Base-by-base conservation (phyloP, 2,888 invertebrate genomes). In the Lithophane semibrunnea region DNA sequence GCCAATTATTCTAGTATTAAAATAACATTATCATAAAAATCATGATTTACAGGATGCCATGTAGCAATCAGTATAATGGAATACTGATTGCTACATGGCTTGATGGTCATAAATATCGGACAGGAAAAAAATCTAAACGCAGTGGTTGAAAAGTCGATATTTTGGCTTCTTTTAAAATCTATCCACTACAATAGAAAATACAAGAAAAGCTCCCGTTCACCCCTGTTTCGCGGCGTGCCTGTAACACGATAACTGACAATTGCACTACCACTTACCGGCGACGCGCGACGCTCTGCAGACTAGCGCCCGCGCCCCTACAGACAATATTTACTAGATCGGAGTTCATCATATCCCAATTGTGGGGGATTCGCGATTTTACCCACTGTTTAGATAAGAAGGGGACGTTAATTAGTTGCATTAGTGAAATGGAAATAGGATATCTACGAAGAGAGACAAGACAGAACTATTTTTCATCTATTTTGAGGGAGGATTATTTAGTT, bases 211-310 rank as follows among this genome's bases (percentile, higher is more conserved):
- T 56, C 7, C 0, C n/a, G 65, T 71, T n/a, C 83, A 86, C 24
- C 84, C 84, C 86, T 86, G 58, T 8, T 8, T 7, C 18, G 29
- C 49, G 16, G 18, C 5, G 49, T 12, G 49, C 29, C 88, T 86
- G 92, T 90, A 93, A 93, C 89, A 85, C 86, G 92, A 93, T 91
- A 90, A 87, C 86, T 83, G 86, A 85, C 87, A 91, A 92, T 92
- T 88, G 91, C 37, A 37, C 82, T 79, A 87, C 90, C 93, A 91
- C 91, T 92, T 91, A 89, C 78, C 78, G 82, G 80, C 79, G 82
- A 80, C 82, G 73, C 85, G 80, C 79, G 82, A 80, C 82, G 73
- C 85, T 69, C 73, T 74, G 77, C 74, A 16, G 13, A 29, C 76
- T 60, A 24, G 73, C 73, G 47, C 86, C 85, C 85, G 37, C 37